phyloP scores from a whole-genome alignment of 2,888 invertebrate genomes.

The Lasioglossum vierecki region DNA sequence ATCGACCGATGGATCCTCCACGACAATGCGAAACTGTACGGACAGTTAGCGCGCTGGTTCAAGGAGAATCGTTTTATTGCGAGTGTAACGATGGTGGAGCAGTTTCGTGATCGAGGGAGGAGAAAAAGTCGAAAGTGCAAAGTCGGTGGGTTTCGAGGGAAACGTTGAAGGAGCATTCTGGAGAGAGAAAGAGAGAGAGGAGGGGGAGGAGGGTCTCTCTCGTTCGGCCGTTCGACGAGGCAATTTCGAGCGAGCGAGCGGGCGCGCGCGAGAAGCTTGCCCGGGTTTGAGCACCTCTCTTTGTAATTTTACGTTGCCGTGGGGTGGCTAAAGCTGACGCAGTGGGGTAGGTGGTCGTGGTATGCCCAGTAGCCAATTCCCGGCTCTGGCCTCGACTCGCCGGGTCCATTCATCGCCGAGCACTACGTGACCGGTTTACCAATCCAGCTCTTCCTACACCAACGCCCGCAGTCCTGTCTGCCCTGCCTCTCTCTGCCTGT shows the following conservation, averaged over 20 bases:
- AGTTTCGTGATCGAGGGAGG: background rate
- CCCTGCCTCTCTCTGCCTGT: constrained; percentile 53
- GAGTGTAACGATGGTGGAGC: background rate
- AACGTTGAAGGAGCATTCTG: constrained; percentile 34
- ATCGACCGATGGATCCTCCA: constrained; percentile 18
- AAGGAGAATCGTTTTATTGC: constrained; percentile 7
- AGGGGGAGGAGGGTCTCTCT: constrained; percentile 5
- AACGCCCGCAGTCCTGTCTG: constrained; percentile 39
- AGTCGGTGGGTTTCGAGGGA: constrained; percentile 32
- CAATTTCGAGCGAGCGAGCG: constrained; percentile 47
- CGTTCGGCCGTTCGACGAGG: constrained; percentile 45
- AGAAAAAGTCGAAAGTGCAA: constrained; percentile 42
- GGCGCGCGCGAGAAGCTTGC: constrained; percentile 44
- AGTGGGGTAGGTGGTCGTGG: constrained; percentile 82
- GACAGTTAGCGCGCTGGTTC: background rate
- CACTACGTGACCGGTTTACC: constrained; percentile 84
- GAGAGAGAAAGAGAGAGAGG: background rate
- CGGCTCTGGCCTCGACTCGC: constrained; percentile 82
- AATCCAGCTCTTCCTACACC: constrained; percentile 76
- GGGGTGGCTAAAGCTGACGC: constrained; percentile 81
- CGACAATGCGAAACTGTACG: background rate
- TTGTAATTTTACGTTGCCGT: constrained; percentile 76
- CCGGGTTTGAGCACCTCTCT: constrained; percentile 77
- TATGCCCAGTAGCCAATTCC: constrained; percentile 84
- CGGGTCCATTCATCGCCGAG: constrained; percentile 84